Evolutionary conservation across 2,888 invertebrate species (phyloP), one percentile per base, ranked within the genome.

Genomic region (Macrophya annulata): DNA sequence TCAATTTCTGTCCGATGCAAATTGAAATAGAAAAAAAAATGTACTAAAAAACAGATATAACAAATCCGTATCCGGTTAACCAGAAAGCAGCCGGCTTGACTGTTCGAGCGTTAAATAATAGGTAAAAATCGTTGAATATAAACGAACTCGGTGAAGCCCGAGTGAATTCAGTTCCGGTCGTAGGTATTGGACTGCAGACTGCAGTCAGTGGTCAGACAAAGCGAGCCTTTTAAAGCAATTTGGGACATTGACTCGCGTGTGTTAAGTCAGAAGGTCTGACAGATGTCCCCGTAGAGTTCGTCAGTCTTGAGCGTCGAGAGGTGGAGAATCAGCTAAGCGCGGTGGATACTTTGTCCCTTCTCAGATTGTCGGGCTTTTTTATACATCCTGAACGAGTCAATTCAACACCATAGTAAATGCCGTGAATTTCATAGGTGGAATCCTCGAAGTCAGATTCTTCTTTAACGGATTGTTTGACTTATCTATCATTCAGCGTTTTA

Each of bases 381-480:
- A 87, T 87, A 81, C 72, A 79, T 85, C 86, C 85, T 87, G 89
- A 88, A 90, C 90, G 90, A 91, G 90, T 91, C 91, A 91, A 91
- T 90, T 89, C 89, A 88, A 91, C 90, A 90, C 90, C 87, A 88
- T 83, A 87, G 15, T 17, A 62, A 51, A 81, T 81, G 43, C 81
- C 62, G 15, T 81, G 15, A 62, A 81, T 81, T 81, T 81, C 43
- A 21, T 40, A 51, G 40, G 12, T 10, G n/a, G 6, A 12, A 51
- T 17, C 55, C n/a, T n/a, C 68, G 15, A 6, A 37, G 68, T 68
- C 17, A 8, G 68, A 37, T 2, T 68, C 68, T 68, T 68, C 8
- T 68, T 68, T 68, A 12, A 68, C 68, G 68, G 37, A 68, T 37
- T 68, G 37, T 68, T 68, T 68, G 25, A 25, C 62, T 62, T 5